These are phyloP conservation scores for Dryococelus australis DNA, from an alignment of 2,888 invertebrate genomes.

Conservation along the genomic window DNA sequence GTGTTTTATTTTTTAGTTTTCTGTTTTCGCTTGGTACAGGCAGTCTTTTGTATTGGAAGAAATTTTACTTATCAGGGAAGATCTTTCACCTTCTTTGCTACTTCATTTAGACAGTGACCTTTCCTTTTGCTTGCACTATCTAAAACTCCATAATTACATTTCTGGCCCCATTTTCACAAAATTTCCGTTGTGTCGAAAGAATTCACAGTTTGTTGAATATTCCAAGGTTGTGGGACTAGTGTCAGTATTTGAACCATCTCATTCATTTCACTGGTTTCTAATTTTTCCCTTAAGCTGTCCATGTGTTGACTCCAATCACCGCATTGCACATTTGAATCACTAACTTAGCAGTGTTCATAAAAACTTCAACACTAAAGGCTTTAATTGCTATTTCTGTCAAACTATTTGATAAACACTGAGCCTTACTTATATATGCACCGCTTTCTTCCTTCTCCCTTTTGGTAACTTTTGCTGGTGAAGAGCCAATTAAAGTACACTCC, in stretches of 20 bases:
- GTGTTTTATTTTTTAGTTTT: not conserved
- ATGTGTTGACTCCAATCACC: not conserved
- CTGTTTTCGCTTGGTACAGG: accelerated
- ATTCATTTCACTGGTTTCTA: not conserved
- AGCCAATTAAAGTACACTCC: no score
- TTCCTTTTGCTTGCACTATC: no score
- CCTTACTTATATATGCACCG: not conserved
- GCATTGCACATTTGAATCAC: not conserved
- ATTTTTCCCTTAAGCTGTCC: not conserved
- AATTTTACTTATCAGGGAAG: not conserved
- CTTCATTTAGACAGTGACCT: no score
- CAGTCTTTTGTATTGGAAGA: not conserved
- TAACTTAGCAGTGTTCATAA: not conserved
- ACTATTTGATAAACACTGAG: not conserved
- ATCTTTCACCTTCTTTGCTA: not conserved
- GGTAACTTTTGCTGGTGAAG: no score
- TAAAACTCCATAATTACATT: no score
- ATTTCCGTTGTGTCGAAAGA: not conserved
- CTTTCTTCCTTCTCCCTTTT: no score
- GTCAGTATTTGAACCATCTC: not conserved
- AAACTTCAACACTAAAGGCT: not conserved
- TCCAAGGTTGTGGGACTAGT: not conserved
- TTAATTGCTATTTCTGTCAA: not conserved
- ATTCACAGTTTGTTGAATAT: not conserved
- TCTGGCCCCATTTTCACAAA: not conserved